phyloP scores from a whole-genome alignment of 2,888 invertebrate species.

The Eilema sororculum region DNA sequence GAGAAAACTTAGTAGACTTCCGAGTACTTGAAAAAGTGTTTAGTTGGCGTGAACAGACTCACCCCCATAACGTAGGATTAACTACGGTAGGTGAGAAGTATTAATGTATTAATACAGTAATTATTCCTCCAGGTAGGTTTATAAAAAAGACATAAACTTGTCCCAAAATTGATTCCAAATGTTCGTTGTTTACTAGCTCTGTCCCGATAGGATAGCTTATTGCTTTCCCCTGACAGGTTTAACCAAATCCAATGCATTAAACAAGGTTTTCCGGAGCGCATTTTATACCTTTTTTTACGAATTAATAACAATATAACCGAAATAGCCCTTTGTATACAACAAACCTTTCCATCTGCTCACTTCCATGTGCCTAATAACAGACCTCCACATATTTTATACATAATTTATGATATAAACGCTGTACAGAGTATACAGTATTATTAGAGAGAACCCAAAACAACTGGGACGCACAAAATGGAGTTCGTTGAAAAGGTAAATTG shows the following conservation, averaged over 20 bases:
- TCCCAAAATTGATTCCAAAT: neutral
- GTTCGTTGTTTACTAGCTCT: neutral
- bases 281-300: neutral
- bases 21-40: no score
- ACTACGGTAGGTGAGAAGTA: no score
- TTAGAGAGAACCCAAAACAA: slow-evolving; percentile 33
- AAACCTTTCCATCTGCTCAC: neutral
- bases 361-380: slow-evolving; percentile 19
- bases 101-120: no score
- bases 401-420: slow-evolving; percentile 43
- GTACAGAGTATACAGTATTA: slow-evolving; percentile 24
- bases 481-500: slow-evolving; percentile 44
- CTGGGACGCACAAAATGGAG: slow-evolving; percentile 26
- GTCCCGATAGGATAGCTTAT: neutral
- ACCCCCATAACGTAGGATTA: no score
- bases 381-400: slow-evolving; percentile 28
- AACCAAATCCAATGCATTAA: neutral
- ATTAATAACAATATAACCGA: neutral
- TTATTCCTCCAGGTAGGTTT: neutral
- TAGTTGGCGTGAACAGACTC: no score
- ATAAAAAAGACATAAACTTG: neutral
- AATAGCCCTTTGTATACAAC: neutral
- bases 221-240: neutral
- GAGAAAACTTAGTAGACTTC: no score
- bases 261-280: no score